phyloP scores from a whole-genome alignment of 1,140 invertebrate genomes.

The Drosophila bocqueti region DNA sequence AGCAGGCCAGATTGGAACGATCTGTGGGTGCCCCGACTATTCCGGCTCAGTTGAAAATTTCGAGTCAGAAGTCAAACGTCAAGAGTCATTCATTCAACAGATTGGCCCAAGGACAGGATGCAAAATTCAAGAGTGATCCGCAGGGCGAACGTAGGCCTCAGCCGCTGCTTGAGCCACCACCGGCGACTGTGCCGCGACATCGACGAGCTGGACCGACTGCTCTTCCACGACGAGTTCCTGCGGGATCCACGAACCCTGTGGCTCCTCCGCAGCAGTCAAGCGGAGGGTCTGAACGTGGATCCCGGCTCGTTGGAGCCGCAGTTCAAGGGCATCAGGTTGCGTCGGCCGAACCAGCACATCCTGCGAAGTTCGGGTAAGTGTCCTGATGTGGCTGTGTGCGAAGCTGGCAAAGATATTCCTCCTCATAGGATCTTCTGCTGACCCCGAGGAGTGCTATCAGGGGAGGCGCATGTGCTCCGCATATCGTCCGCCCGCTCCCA shows the following conservation, averaged over 20 bases:
- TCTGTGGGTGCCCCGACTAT: neutral
- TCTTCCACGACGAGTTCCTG: slow-evolving; percentile 26
- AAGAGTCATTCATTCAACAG: neutral
- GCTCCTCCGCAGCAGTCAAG: neutral
- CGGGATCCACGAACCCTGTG: slow-evolving; percentile 11
- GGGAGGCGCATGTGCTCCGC: neutral
- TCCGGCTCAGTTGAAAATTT: slow-evolving; percentile 16
- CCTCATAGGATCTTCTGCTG: neutral
- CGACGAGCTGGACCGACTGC: slow-evolving; percentile 11
- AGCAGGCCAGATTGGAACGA: neutral
- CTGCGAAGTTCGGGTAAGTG: neutral
- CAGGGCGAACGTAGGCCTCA: slow-evolving; percentile 3
- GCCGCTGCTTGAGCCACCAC: slow-evolving; percentile 14
- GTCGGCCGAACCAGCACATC: neutral
- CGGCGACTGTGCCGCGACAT: slow-evolving; percentile 16
- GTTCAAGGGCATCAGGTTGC: neutral
- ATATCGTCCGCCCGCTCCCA: neutral
- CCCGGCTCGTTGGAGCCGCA: neutral
- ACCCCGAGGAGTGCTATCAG: neutral
- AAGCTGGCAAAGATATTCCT: neutral
- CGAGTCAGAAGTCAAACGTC: neutral
- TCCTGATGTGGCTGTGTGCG: fast-evolving
- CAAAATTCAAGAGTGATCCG: slow-evolving; percentile 39
- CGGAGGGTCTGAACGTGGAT: neutral
- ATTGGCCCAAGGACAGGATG: slow-evolving; percentile 14